These are phyloP conservation scores for Cherax quadricarinatus DNA, from an alignment of 1,140 invertebrate species.

Conservation along the genomic window DNA sequence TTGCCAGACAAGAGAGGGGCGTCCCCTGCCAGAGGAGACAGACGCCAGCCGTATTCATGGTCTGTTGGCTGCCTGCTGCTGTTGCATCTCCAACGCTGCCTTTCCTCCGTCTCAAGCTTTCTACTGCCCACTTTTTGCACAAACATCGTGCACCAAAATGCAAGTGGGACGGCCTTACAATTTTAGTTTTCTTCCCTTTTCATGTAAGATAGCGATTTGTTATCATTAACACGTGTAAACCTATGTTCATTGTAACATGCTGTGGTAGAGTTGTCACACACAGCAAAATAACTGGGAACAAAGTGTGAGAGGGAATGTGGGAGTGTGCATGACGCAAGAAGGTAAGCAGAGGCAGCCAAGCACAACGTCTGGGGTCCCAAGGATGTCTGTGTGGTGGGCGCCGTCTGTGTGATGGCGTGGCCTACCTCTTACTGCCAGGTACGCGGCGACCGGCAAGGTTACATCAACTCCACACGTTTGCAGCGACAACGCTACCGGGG, in stretches of 20 bases:
- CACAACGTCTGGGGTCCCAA: conserved; percentile 1
- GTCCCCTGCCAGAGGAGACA: background rate
- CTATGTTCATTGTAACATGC: too few relatives aligned
- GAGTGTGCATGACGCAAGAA: conserved; percentile 26
- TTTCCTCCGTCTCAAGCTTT: background rate
- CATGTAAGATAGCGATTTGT: too few relatives aligned
- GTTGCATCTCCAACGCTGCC: conserved; percentile 14
- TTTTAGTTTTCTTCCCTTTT: too few relatives aligned
- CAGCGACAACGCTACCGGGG: too few relatives aligned
- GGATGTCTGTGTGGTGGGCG: conserved; percentile 11
- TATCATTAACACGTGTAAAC: too few relatives aligned
- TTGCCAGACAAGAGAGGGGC: background rate
- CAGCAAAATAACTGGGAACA: too few relatives aligned
- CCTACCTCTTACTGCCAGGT: background rate
- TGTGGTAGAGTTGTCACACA: background rate
- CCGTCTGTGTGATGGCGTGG: conserved; percentile 4
- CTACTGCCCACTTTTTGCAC: conserved; percentile 28
- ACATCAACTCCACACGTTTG: background rate
- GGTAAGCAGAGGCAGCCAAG: conserved; percentile 23
- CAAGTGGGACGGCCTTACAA: background rate
- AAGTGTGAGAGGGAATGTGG: background rate
- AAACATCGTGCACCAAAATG: background rate
- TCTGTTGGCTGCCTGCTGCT: background rate
- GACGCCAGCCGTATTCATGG: background rate
- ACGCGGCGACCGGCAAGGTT: background rate